A percentile compares a stretch with the other conserved stretches of the same genome.
phyloP scores from a whole-genome alignment of 1,140 invertebrate genomes.

The Drosophila punjabiensis region DNA sequence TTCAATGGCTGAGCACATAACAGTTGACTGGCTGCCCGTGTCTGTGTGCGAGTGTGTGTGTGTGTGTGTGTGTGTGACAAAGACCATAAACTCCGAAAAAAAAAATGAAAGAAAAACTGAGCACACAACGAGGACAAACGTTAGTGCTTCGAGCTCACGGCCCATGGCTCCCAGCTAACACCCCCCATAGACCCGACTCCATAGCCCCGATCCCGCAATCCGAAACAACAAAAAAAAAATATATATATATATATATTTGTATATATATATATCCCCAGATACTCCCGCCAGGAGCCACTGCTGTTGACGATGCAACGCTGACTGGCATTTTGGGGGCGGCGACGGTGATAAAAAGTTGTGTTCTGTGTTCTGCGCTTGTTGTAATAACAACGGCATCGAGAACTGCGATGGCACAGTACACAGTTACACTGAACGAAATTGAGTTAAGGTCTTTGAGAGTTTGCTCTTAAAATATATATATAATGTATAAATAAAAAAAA shows the following conservation, averaged over 20 bases:
- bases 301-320: conserved; percentile 77
- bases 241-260: not conserved
- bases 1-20: conserved; percentile 82
- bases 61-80: conserved; percentile 69
- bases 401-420: conserved; percentile 34
- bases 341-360: conserved; percentile 80
- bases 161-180: conserved; percentile 39
- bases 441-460: not conserved
- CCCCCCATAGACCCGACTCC: not conserved
- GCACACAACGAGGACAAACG: conserved; percentile 72
- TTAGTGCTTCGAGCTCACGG: conserved; percentile 45
- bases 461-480: too few relatives aligned
- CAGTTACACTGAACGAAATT: not conserved
- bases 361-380: conserved; percentile 65
- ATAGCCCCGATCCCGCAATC: not conserved
- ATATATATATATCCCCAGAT: not conserved
- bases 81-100: conserved; percentile 71
- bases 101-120: conserved; percentile 38
- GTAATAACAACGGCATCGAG: conserved; percentile 75
- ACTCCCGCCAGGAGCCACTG: conserved; percentile 8
- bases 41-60: conserved; percentile 38
- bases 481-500: too few relatives aligned
- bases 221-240: conserved; percentile 7
- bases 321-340: conserved; percentile 79
- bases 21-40: conserved; percentile 78